Conservation (phyloP, 2,113 vertebrate genomes). For the Typhlomys cinereus region DNA sequence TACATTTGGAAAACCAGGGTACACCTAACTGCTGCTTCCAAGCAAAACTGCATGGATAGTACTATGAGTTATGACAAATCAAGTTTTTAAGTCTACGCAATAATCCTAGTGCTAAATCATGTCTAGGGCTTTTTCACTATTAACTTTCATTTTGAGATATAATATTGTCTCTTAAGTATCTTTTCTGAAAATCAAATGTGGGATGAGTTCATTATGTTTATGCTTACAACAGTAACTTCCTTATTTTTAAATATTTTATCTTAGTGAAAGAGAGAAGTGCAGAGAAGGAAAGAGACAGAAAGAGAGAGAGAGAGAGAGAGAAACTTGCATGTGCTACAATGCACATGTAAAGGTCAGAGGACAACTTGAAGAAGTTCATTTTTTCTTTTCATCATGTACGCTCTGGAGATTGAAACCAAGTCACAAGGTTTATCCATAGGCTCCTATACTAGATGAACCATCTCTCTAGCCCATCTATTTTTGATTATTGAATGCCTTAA, state of each 20-base stretch:
- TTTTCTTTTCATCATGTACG: too few species aligned
- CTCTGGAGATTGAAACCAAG: too few species aligned
- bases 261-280: too few species aligned
- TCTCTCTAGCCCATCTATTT: too few species aligned
- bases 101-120: not conserved
- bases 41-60: not conserved
- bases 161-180: not conserved
- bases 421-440: too few species aligned
- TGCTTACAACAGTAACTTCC: not conserved
- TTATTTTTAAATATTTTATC: not conserved
- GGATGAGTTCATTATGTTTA: not conserved
- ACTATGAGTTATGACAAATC: not conserved
- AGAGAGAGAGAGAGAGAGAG: too few species aligned
- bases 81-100: not conserved
- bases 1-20: not conserved
- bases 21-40: not conserved
- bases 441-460: too few species aligned
- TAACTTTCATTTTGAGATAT: not conserved
- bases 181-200: not conserved
- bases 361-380: too few species aligned
- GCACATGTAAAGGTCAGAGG: too few species aligned
- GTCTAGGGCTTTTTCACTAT: slow-evolving; percentile 3
- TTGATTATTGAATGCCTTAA: not conserved
- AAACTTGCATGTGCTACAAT: too few species aligned
- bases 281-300: too few species aligned